A percentile compares a stretch with the other conserved stretches of the same genome.
These are phyloP conservation scores for Choreutis nemorana DNA, from an alignment of 2,888 invertebrate genomes.

Conservation along the genomic window DNA sequence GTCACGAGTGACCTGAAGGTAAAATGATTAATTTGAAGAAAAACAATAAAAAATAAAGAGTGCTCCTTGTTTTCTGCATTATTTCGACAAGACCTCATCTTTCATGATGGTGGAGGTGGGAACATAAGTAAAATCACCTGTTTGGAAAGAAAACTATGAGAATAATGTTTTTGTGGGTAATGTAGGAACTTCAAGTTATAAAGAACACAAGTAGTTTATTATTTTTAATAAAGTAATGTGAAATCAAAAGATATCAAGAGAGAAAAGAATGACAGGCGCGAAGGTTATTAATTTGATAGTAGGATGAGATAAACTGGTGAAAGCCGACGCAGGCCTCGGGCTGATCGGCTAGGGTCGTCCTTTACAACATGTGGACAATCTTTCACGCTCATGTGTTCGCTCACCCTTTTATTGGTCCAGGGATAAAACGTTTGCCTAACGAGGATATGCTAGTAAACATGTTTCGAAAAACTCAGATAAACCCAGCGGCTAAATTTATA, in stretches of 20 bases:
- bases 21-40: too few relatives aligned
- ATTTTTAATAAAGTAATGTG: constrained; percentile 5
- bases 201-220: neutral
- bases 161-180: neutral
- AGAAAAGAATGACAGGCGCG: constrained; percentile 45
- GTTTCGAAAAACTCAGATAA: neutral
- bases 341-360: constrained; percentile 33
- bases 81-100: too few relatives aligned
- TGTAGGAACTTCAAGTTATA: neutral
- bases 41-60: too few relatives aligned
- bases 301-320: constrained; percentile 41
- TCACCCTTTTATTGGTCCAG: constrained; percentile 57
- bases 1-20: too few relatives aligned
- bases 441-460: constrained; percentile 20
- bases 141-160: too few relatives aligned
- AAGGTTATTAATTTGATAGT: constrained; percentile 34
- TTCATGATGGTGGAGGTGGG: too few relatives aligned
- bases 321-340: constrained; percentile 18
- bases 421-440: constrained; percentile 25
- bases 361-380: constrained; percentile 63
- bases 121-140: too few relatives aligned
- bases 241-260: constrained; percentile 35
- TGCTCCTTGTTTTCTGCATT: too few relatives aligned
- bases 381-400: constrained; percentile 64
- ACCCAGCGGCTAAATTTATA: too few relatives aligned